Base-by-base conservation (phyloP, 2,888 invertebrate genomes). In the Herminia tarsipennalis region DNA sequence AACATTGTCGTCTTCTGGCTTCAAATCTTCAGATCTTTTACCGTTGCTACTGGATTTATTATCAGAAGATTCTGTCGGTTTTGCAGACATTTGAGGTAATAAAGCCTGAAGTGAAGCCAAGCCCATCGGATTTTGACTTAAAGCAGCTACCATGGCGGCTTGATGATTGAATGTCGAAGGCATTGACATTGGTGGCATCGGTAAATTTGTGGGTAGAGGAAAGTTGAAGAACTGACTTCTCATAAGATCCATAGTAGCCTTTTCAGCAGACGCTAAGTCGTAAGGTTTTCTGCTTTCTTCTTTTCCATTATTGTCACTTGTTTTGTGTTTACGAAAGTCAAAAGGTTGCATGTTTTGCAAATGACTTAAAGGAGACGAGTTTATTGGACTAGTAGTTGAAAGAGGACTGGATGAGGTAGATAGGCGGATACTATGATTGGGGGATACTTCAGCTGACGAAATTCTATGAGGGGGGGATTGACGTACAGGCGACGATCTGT, bases 341-440 rank as follows among this genome's bases (percentile, higher is more conserved):
- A 98, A 98, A 0, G 98, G 98, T 77, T 98, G 98, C 98, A 98
- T 98, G 71, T 95, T 98, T 87, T 98, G 98, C 33, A 98, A 92
- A 70, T 97, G 94, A 82, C 96, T 97, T 55, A 98, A 90, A 2
- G 98, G 98, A 5, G 96, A 96, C 18, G 94, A 93, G 57, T 94
- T 93, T 16, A 93, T 80, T 28, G 94, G 94, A 86, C 94, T 94
- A 73, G 93, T 92, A 33, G 81, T 77, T 21, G 88, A 90, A 5
- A 83, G 62, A 33, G 89, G 90, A 65, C 90, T 91, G 47, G 90
- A 90, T 75, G 91, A 88, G 77, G 89, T 86, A 80, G 90, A 91
- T 61, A 84, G 59, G 20, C 81, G 83, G 33, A 83, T 71, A 52
- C 85, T 88, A 40, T 78, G 82, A 53, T 79, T 86, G 4, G 91